Base-by-base conservation (phyloP, 35 echinoderm and acorn worm species). In the Hemicentrotus pulcherrimus region DNA sequence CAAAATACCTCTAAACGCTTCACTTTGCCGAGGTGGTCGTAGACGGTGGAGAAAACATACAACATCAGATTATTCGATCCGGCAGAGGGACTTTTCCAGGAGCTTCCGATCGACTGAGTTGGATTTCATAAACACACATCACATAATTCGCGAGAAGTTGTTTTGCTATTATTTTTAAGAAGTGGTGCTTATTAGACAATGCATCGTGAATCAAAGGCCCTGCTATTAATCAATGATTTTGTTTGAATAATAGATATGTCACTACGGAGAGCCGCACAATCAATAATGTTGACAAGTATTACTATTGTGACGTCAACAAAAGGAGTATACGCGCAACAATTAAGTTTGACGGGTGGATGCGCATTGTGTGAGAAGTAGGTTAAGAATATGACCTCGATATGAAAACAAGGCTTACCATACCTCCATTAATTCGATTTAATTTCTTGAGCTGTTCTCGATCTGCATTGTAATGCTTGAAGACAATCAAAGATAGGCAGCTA, bases 221-320 rank as follows among this genome's bases (percentile, higher is more conserved):
- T 13, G 47, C 47, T 93, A 47, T 6, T 4, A 47, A 46, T 93
- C n/a, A 47, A 47, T 45, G 18, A 55, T 47, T 31, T 93, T 93
- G 19, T 93, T 93, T 55, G 10, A 93, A 48, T 93, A 93, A 93
- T 48, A 31, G 46, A 31, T 93, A 55, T 55, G 52, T 93, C 91
- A 55, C 91, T 12, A 55, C 91, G 30, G 30, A 31, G 30, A 93
- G 91, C 46, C 30, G 16, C 24, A 78, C 58, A 31, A 92, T 48
- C 46, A 48, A 48, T 93, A 47, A 58, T 31, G 47, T 8, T 93
- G 5, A 55, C 14, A 48, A 24, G 16, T 41, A 24, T 32, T 5
- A n/a, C 19, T 70, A 70, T 78, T 78, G 65, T 78, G 65, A 78
- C 65, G 65, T 78, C 65, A 78, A 78, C 65, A 78, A 78, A 59